Evolutionary conservation across 2,888 invertebrate species (phyloP).

Genomic region (Acanthosepion esculentum): DNA sequence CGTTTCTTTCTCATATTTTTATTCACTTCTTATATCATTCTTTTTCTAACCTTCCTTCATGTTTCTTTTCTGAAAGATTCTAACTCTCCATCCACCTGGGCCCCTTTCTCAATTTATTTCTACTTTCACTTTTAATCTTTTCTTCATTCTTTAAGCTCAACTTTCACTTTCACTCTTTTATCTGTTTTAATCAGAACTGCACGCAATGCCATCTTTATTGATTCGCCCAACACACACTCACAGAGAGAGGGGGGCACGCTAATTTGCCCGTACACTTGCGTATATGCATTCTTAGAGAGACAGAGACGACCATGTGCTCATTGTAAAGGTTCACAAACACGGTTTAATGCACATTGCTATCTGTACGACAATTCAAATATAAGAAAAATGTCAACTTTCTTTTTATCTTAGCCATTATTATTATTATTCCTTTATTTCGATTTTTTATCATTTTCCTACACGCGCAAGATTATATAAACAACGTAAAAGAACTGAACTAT

Average conservation of each 20-base stretch:
- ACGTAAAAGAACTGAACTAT: neutral
- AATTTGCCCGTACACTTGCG: neutral
- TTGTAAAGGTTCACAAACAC: neutral
- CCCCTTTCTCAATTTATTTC: neutral
- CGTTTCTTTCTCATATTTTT: neutral
- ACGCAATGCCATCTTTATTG: slow-evolving; percentile 18
- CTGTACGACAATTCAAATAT: neutral
- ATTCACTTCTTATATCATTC: neutral
- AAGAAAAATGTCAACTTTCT: neutral
- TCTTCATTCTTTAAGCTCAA: neutral
- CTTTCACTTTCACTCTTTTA: slow-evolving; percentile 33
- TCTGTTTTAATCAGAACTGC: neutral
- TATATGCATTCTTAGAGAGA: neutral
- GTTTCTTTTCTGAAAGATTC: neutral
- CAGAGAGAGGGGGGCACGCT: neutral
- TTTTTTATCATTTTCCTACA: neutral
- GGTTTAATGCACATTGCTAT: neutral
- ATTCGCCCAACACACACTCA: neutral
- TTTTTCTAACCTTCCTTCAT: neutral
- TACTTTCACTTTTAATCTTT: neutral
- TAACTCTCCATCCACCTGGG: neutral
- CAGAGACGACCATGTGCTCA: neutral
- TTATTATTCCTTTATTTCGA: neutral
- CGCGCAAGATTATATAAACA: neutral
- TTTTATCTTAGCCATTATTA: neutral